Evolutionary conservation across 2,113 vertebrate genomes (phyloP).

Genomic region (Solenodon paradoxus): DNA sequence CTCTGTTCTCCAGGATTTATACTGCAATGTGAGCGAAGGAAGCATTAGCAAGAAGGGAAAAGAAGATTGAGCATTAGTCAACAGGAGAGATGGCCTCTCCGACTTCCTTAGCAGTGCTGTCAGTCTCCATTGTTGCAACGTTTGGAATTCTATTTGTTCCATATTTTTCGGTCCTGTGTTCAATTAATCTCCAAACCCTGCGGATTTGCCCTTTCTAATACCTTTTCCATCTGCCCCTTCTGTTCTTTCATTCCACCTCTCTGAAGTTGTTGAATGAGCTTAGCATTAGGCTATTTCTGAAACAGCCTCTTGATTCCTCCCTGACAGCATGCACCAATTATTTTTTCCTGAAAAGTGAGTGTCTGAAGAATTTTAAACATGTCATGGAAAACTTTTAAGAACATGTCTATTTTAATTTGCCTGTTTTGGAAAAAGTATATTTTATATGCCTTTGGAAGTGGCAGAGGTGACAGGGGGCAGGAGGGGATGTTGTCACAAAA

Average conservation of each 20-base stretch:
- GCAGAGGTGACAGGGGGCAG: not conserved
- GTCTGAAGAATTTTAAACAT: constrained; percentile 47
- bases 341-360: constrained; percentile 29
- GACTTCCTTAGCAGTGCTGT: not conserved
- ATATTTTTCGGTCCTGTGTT: constrained; percentile 60
- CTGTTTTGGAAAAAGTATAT: not conserved
- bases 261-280: constrained; percentile 51
- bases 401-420: constrained; percentile 41
- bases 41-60: too few relatives aligned
- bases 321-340: constrained; percentile 54
- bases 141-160: constrained; percentile 55
- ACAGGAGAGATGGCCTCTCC: not conserved
- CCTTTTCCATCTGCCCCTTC: constrained; percentile 76
- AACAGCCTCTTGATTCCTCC: constrained; percentile 52
- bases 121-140: constrained; percentile 11
- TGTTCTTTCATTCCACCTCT: constrained; percentile 71
- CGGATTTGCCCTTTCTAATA: constrained; percentile 62
- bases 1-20: too few relatives aligned
- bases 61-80: not conserved
- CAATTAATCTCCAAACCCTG: constrained; percentile 71
- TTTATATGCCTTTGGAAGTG: not conserved
- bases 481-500: not conserved
- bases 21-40: too few relatives aligned
- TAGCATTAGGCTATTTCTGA: constrained; percentile 58
- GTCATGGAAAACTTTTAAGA: constrained; percentile 33